A percentile compares a stretch with the other conserved stretches of the same genome.
phyloP scores from a whole-genome alignment of 1,140 invertebrate genomes.

The Brachionus sp. region DNA sequence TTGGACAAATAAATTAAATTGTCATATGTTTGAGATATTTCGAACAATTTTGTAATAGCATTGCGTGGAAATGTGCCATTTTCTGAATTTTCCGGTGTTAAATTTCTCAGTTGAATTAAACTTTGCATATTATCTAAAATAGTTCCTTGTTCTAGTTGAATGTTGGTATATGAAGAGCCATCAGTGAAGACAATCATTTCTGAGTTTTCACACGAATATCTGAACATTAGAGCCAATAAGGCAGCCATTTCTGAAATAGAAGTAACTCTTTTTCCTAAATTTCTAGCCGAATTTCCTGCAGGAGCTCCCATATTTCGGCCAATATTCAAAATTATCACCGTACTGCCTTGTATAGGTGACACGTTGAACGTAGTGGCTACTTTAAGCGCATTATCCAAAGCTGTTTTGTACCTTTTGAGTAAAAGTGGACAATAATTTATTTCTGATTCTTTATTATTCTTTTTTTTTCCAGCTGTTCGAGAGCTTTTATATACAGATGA shows the following conservation, averaged over 20 bases:
- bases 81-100: neutral
- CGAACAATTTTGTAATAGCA: constrained; percentile 25
- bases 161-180: constrained; percentile 38
- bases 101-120: constrained; percentile 41
- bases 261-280: constrained; percentile 51
- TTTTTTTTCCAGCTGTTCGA: neutral
- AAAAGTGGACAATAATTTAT: constrained; percentile 27
- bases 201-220: constrained; percentile 60
- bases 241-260: constrained; percentile 53
- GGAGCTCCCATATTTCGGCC: constrained; percentile 48
- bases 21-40: constrained; percentile 10
- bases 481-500: constrained; percentile 8
- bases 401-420: constrained; percentile 55
- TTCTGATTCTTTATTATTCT: neutral
- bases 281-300: constrained; percentile 53
- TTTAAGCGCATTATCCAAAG: constrained; percentile 59
- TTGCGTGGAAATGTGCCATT: neutral
- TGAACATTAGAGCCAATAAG: constrained; percentile 60
- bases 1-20: constrained; percentile 42
- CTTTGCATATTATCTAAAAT: constrained; percentile 57
- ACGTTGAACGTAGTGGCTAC: constrained; percentile 60
- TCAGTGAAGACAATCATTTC: constrained; percentile 52
- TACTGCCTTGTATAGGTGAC: constrained; percentile 57
- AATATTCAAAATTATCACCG: constrained; percentile 56
- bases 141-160: constrained; percentile 53